Evolutionary conservation across 2,888 invertebrate species (phyloP).

Genomic region (Galeruca laticollis): DNA sequence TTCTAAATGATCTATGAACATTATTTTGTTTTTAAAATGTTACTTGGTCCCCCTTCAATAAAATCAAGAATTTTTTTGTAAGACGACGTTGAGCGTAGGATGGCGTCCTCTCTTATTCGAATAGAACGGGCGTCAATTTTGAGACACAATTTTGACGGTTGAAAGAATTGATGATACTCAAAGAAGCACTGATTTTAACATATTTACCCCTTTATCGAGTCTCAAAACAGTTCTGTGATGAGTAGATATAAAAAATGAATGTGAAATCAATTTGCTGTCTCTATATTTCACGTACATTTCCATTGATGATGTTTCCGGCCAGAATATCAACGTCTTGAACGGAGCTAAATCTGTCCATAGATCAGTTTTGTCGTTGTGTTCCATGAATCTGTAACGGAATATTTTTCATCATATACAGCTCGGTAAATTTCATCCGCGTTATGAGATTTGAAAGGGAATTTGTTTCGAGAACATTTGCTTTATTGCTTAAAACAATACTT

Average conservation of each 20-base stretch:
- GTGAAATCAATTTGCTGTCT: conserved; percentile 81
- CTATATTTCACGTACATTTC: conserved; percentile 84
- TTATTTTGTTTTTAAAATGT: too few relatives aligned
- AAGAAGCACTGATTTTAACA: neutral
- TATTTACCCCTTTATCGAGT: conserved; percentile 84
- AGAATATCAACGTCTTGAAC: conserved; percentile 79
- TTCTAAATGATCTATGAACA: too few relatives aligned
- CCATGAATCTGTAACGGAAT: conserved; percentile 82
- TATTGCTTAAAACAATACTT: too few relatives aligned
- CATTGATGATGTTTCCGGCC: conserved; percentile 86
- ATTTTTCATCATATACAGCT: neutral
- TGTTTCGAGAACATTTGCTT: too few relatives aligned
- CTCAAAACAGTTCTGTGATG: conserved; percentile 80
- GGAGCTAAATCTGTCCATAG: conserved; percentile 83
- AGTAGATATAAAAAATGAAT: conserved; percentile 79
- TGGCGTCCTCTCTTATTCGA: too few relatives aligned
- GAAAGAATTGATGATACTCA: neutral
- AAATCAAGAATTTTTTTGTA: too few relatives aligned
- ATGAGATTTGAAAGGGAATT: too few relatives aligned
- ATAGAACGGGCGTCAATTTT: too few relatives aligned
- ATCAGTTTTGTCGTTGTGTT: conserved; percentile 86
- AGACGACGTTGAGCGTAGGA: too few relatives aligned
- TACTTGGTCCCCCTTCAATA: too few relatives aligned
- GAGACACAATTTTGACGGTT: neutral
- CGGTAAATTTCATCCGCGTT: too few relatives aligned